Evolutionary conservation across 2,113 vertebrate genomes (phyloP).

Genomic region (Xenotilapia leptura): DNA sequence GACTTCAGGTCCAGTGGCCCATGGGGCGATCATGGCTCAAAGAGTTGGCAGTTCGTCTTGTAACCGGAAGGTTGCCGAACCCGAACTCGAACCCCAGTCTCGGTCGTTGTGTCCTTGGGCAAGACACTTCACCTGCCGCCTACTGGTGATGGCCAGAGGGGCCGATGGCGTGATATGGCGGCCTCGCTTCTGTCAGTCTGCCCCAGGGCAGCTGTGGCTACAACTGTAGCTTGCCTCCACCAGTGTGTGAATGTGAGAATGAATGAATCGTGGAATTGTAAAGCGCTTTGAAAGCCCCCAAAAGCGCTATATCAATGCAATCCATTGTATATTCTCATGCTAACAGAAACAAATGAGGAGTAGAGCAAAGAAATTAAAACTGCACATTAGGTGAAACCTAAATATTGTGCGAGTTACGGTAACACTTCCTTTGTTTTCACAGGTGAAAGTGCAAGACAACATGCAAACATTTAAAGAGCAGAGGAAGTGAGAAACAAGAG

Average conservation of each 20-base stretch:
- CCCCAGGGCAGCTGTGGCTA: background rate
- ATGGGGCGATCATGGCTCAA: background rate
- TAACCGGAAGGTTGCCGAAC: background rate
- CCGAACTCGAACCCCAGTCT: background rate
- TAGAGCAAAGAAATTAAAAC: background rate
- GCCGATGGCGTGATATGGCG: background rate
- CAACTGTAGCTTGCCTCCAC: background rate
- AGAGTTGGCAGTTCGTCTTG: background rate
- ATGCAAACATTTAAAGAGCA: background rate
- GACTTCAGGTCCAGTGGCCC: background rate
- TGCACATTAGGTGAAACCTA: background rate
- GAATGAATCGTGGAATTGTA: background rate
- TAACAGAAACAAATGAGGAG: background rate
- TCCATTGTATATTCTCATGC: background rate
- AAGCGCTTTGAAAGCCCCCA: background rate
- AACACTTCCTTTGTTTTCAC: background rate
- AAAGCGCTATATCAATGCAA: background rate
- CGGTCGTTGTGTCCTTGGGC: background rate
- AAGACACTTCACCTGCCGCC: background rate
- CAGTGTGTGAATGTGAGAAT: background rate
- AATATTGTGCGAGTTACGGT: background rate
- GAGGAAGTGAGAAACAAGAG: background rate
- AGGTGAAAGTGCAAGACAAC: background rate
- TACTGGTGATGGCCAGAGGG: background rate
- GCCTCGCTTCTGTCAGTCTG: background rate